Evolutionary conservation across 2,888 invertebrate species (phyloP).

Genomic region (Hymenopus coronatus): DNA sequence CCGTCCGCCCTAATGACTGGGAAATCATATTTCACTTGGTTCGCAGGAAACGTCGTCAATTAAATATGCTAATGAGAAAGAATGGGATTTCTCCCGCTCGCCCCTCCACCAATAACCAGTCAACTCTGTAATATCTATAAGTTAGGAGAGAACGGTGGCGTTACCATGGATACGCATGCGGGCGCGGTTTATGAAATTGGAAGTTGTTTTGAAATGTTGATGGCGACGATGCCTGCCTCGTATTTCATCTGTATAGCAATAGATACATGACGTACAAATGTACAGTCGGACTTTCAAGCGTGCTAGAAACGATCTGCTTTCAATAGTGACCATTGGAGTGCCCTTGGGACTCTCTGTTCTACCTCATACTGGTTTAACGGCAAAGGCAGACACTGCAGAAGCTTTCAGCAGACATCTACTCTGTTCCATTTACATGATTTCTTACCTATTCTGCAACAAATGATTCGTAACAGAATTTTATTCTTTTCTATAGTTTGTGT

Average conservation of each 20-base stretch:
- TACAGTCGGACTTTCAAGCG: not conserved
- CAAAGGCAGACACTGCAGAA: too few relatives aligned
- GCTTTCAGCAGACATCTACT: too few relatives aligned
- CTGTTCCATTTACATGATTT: too few relatives aligned
- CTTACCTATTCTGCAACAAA: too few relatives aligned
- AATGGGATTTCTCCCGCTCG: not conserved
- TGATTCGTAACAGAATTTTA: too few relatives aligned
- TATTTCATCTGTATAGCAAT: constrained; percentile 10
- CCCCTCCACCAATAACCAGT: not conserved
- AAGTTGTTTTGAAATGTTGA: constrained; percentile 18
- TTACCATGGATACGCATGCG: constrained; percentile 18
- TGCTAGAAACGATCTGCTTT: not conserved
- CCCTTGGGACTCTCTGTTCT: not conserved
- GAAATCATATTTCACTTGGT: constrained; percentile 17
- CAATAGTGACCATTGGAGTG: not conserved
- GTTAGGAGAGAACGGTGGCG: not conserved
- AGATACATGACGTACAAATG: not conserved
- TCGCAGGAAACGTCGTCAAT: constrained; percentile 10
- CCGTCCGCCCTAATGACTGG: constrained; percentile 5
- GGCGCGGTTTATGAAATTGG: constrained; percentile 24
- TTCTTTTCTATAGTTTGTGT: too few relatives aligned
- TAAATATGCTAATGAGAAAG: constrained; percentile 24
- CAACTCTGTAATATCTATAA: constrained; percentile 21
- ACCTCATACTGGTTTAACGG: too few relatives aligned
- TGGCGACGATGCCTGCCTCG: not conserved